phyloP scores from a whole-genome alignment of 2,113 vertebrate species.

The Phylloscopus trochilus region DNA sequence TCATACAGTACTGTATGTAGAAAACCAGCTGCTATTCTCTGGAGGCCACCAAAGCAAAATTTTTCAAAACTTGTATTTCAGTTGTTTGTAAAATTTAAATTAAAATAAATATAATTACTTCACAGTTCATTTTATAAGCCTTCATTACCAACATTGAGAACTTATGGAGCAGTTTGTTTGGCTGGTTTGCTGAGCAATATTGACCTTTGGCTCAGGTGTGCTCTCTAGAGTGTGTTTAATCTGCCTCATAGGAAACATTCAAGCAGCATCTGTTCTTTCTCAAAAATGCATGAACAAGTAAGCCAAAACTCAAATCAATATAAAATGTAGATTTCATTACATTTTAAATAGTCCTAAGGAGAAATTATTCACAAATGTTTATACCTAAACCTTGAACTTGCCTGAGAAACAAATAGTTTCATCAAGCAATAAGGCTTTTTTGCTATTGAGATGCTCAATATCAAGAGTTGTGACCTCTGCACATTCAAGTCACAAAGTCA shows the following conservation, averaged over 20 bases:
- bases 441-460: background rate
- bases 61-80: conserved; percentile 32
- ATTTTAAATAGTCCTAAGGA: conserved; percentile 31
- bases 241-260: conserved; percentile 10
- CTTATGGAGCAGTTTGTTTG: background rate
- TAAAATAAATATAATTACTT: conserved; percentile 35
- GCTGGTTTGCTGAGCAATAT: background rate
- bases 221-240: conserved; percentile 19
- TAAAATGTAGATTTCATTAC: background rate
- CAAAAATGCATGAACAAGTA: conserved; percentile 34
- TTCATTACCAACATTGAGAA: conserved; percentile 20
- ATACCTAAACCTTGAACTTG: background rate
- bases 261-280: conserved; percentile 54
- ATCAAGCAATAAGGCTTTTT: background rate
- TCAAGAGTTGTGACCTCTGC: background rate
- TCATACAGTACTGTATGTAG: background rate
- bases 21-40: background rate
- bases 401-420: background rate
- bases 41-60: background rate
- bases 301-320: conserved; percentile 21
- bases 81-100: conserved; percentile 34
- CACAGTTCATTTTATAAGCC: conserved; percentile 11
- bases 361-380: conserved; percentile 17
- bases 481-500: background rate
- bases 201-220: background rate